Evolutionary conservation across 2,113 vertebrate genomes (phyloP), one percentile per base, ranked within the genome.

Genomic region (Epinephelus fuscoguttatus): DNA sequence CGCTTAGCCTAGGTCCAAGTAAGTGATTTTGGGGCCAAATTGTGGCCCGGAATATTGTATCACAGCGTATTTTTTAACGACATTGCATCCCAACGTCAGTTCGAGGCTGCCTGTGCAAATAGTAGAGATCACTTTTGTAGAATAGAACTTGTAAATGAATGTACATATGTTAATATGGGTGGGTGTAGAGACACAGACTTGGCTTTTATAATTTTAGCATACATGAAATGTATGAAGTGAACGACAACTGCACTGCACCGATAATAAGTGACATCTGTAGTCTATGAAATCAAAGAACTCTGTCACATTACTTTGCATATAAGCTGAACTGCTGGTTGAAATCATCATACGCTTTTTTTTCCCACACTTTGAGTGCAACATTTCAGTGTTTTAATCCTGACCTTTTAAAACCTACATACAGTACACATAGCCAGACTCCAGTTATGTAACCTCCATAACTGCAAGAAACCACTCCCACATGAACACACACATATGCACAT

Each of bases 141-240:
- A 84, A 87, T 23, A 70, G 66, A 56, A 47, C 15, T 17, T 93
- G 87, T 93, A 91, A 90, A 89, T 93, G 1, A 53, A 63, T 94
- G 93, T 94, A 90, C 42, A 94, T 94, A 92, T 94, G 91, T 95
- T 91, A 86, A 93, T 88, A 91, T 56, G 68, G 75, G 61, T 55
- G 68, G 73, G 82, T 75, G 77, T 30, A 75, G 30, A 61, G 12
- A 62, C 63, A 89, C 25, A 21, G 18, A 62, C 4, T 30, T 84
- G 69, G 70, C 42, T 91, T 87, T 89, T 81, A 37, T 71, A 63
- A 75, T 74, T 74, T 69, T 49, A 67, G 78, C n/a, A 45, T 8
- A 66, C 21, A 25, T 76, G 68, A 78, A 60, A 74, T 45, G 71
- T 52, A 25, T 76, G 68, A 78, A 59, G 63, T 61, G 47, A 70